phyloP scores from a whole-genome alignment of 2,888 invertebrate genomes.

The Drosophila fungiperda region DNA sequence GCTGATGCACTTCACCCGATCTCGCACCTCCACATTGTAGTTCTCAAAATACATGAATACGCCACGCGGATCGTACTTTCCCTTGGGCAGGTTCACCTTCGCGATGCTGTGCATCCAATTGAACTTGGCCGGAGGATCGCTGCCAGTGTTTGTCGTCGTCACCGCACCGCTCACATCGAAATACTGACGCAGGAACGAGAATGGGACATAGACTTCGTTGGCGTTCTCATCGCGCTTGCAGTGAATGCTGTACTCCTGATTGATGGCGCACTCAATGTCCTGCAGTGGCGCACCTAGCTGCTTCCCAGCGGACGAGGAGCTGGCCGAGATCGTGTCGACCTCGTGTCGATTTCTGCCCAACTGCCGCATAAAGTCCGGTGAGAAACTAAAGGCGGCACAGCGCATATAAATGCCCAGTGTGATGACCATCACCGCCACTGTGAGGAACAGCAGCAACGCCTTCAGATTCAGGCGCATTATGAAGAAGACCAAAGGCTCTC shows the following conservation, averaged over 20 bases:
- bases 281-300: constrained; percentile 73
- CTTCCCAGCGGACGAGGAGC: constrained; percentile 32
- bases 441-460: constrained; percentile 89
- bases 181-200: constrained; percentile 96
- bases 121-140: constrained; percentile 88
- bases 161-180: constrained; percentile 97
- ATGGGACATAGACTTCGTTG: constrained; percentile 94
- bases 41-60: constrained; percentile 98
- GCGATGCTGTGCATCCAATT: constrained; percentile 98
- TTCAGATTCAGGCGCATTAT: constrained; percentile 93
- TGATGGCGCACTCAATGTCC: constrained; percentile 94
- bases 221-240: constrained; percentile 91
- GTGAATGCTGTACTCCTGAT: constrained; percentile 92
- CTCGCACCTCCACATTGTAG: constrained; percentile 97
- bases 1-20: constrained; percentile 98
- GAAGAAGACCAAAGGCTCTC: constrained; percentile 86
- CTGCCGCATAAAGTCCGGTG: constrained; percentile 80
- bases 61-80: constrained; percentile 94
- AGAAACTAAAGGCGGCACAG: constrained; percentile 88
- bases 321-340: constrained; percentile 28
- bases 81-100: constrained; percentile 94
- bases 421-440: constrained; percentile 88
- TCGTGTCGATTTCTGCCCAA: constrained; percentile 71
- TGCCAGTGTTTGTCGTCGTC: constrained; percentile 60
- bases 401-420: constrained; percentile 91